phyloP scores from a whole-genome alignment of 2,113 vertebrate genomes.

The Abramis brama region DNA sequence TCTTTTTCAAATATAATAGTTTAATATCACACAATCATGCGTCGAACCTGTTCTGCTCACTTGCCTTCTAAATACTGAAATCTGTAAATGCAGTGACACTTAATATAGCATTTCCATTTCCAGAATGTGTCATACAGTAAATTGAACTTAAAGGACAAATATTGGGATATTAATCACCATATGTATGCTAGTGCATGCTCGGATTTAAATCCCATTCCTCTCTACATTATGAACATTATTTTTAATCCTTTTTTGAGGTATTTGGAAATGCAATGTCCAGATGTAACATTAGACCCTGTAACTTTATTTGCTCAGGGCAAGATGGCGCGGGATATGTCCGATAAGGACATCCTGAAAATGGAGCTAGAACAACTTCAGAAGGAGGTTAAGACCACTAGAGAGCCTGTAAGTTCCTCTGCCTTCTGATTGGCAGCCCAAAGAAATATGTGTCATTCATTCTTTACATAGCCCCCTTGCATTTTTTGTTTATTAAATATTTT shows the following conservation, averaged over 20 bases:
- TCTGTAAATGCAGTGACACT: too few relatives aligned
- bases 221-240: background rate
- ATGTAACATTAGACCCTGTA: background rate
- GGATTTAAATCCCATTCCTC: background rate
- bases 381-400: slow-evolving; percentile 42
- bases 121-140: background rate
- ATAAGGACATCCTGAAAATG: slow-evolving; percentile 56
- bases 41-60: background rate
- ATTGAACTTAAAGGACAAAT: background rate
- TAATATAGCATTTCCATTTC: background rate
- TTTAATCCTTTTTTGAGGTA: background rate
- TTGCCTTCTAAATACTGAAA: background rate
- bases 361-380: slow-evolving; percentile 55
- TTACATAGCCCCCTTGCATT: background rate
- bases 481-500: background rate
- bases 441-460: background rate
- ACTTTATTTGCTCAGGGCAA: slow-evolving; percentile 25
- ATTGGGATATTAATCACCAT: background rate
- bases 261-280: background rate
- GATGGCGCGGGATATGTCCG: slow-evolving; percentile 59
- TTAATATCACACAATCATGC: background rate
- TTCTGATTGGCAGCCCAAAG: background rate
- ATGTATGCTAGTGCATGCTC: background rate
- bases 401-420: slow-evolving; percentile 38
- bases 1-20: background rate